Evolutionary conservation across 2,888 invertebrate species (phyloP), one percentile per base, ranked within the genome.

Genomic region (Leptura quadrifasciata): DNA sequence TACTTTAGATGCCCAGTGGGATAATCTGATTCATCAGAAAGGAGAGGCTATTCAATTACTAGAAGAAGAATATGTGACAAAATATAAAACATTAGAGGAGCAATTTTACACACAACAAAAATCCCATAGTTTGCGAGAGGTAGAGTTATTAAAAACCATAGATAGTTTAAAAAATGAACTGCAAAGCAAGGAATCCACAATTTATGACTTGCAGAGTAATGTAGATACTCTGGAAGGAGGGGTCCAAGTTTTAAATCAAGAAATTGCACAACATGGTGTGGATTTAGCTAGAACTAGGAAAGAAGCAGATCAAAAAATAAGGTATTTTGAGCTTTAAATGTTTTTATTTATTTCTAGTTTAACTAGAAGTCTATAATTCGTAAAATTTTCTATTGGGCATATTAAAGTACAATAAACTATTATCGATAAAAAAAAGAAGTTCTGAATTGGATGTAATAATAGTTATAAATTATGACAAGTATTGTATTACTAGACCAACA

Each of bases 1-100:
- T 65, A 70, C 76, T 82, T 52, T 87, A 93, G 93, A 93, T 81
- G 90, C 92, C 4, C 93, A 93, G 87, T 93, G 93, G 93, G 92
- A 92, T 76, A 91, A 91, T 81, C 91, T 93, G 79, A 91, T 92
- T 87, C 88, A 90, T 67, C 93, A 93, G 86, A 93, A 93, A 84
- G 92, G 92, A 85, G 91, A 89, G 81, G 93, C 93, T 57, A 89
- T 93, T 12, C 88, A 91, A 72, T 87, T 91, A 60, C 91, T 93
- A 88, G 93, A 93, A 88, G 89, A 91, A 71, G 92, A 93, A 83
- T 93, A 93, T 84, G 88, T 91, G 10, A 90, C 91, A 0, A 89
- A 90, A 85, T 88, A 89, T 77, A 89, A 89, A 80, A 88, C 88
- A 35, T 80, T 90, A 58, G 90, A 90, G 81, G 89, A 90, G 71